Conservation (phyloP, 2,113 vertebrate genomes). For the Grallaria varia region DNA sequence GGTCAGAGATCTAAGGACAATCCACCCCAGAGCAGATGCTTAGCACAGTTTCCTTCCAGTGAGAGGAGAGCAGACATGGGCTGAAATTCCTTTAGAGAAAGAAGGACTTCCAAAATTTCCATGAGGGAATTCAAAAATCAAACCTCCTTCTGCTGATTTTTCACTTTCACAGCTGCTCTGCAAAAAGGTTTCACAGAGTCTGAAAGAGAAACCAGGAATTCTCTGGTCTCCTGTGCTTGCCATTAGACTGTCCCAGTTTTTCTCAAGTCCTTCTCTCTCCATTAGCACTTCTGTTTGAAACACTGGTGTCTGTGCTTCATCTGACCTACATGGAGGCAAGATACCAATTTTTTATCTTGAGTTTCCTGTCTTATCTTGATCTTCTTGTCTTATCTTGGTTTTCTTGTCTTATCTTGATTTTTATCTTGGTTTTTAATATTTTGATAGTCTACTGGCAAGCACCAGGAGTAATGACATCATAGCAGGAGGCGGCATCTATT, state of each 20-base stretch:
- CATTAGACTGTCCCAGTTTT: background rate
- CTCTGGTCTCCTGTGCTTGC: background rate
- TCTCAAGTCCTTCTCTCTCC: background rate
- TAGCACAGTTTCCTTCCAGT: background rate
- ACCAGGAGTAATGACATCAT: slow-evolving; percentile 31
- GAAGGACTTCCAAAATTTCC: background rate
- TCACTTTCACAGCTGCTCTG: slow-evolving; percentile 19
- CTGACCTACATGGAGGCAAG: background rate
- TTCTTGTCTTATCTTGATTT: background rate
- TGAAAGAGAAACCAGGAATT: background rate
- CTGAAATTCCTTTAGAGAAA: background rate
- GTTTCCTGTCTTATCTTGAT: background rate
- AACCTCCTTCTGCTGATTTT: background rate
- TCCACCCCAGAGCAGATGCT: background rate
- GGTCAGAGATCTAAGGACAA: background rate
- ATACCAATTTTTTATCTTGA: background rate
- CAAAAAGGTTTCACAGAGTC: background rate
- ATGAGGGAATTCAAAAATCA: background rate
- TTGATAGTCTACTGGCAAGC: slow-evolving; percentile 7
- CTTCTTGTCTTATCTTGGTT: background rate
- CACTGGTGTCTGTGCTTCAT: background rate
- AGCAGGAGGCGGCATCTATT: slow-evolving; percentile 60
- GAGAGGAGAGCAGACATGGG: background rate
- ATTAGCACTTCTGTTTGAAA: background rate
- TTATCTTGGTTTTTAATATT: background rate